These are phyloP conservation scores for Notarius quadriscutis DNA, from an alignment of 2,113 vertebrate genomes.

Conservation along the genomic window DNA sequence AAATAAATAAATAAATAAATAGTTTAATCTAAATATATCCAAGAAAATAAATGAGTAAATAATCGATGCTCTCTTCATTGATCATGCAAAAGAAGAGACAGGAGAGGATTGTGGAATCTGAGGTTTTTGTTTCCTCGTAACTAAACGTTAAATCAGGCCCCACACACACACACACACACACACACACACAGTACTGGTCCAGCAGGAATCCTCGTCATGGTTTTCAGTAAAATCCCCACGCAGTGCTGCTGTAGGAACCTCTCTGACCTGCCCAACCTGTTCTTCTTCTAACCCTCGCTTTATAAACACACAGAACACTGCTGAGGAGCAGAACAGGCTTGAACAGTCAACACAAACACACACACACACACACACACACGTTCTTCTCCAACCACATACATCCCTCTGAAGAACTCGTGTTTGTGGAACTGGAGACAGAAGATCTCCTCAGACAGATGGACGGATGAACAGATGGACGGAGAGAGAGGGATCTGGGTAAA, in stretches of 20 bases:
- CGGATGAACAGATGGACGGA: not conserved
- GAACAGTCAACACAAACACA: not conserved
- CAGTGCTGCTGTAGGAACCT: not conserved
- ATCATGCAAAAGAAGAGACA: not conserved
- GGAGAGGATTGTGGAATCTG: not conserved
- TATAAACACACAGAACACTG: slow-evolving; percentile 32
- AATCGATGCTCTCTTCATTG: not conserved
- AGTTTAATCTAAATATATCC: not conserved
- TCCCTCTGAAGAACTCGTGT: not conserved
- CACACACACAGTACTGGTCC: slow-evolving; percentile 29
- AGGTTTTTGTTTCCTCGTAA: not conserved
- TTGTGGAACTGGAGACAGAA: not conserved
- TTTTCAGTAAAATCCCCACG: not conserved
- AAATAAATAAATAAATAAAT: not conserved
- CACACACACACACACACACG: not conserved
- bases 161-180: slow-evolving; percentile 1
- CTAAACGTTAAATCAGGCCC: slow-evolving; percentile 9
- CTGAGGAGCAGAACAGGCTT: not conserved
- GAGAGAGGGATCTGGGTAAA: not conserved
- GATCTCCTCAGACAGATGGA: not conserved
- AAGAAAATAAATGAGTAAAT: not conserved
- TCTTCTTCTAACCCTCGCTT: slow-evolving; percentile 2
- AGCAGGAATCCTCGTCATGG: slow-evolving; percentile 25
- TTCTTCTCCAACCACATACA: not conserved
- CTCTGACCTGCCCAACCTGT: slow-evolving; percentile 47